Percentiles rank a stretch among this genome's conserved stretches.
These are phyloP conservation scores for Ctenopoma multispine DNA, from an alignment of 2,797 vertebrate genomes.

Conservation along the genomic window DNA sequence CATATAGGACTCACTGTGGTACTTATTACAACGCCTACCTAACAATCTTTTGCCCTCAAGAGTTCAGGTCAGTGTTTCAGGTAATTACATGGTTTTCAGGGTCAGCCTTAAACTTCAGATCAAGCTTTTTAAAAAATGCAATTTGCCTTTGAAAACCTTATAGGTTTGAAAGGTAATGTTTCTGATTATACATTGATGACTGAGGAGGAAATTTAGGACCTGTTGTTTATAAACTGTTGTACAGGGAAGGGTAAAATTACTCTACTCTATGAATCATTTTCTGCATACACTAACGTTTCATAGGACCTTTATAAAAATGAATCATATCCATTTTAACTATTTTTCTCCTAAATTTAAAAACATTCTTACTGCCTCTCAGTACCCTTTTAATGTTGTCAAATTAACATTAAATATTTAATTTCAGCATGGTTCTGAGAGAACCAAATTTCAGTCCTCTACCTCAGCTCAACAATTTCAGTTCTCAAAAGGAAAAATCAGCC, in stretches of 20 bases:
- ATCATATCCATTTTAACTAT: conserved; percentile 34
- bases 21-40: conserved; percentile 7
- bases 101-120: neutral
- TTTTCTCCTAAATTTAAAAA: conserved; percentile 45
- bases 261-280: conserved; percentile 34
- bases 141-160: neutral
- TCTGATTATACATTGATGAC: conserved; percentile 26
- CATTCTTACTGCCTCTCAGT: conserved; percentile 22
- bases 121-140: neutral
- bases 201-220: conserved; percentile 1
- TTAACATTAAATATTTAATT: conserved; percentile 53
- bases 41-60: conserved; percentile 8
- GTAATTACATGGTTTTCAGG: conserved; percentile 2
- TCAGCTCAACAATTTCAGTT: conserved; percentile 26
- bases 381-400: conserved; percentile 49
- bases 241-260: neutral
- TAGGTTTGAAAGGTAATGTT: neutral
- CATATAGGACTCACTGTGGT: conserved; percentile 4
- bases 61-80: conserved; percentile 17
- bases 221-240: conserved; percentile 1
- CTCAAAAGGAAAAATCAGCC: conserved; percentile 35
- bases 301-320: conserved; percentile 20
- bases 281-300: conserved; percentile 26
- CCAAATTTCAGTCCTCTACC: conserved; percentile 39
- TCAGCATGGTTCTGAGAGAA: conserved; percentile 40